Conservation (phyloP, 2,113 vertebrate species). For the Ictalurus punctatus region DNA sequence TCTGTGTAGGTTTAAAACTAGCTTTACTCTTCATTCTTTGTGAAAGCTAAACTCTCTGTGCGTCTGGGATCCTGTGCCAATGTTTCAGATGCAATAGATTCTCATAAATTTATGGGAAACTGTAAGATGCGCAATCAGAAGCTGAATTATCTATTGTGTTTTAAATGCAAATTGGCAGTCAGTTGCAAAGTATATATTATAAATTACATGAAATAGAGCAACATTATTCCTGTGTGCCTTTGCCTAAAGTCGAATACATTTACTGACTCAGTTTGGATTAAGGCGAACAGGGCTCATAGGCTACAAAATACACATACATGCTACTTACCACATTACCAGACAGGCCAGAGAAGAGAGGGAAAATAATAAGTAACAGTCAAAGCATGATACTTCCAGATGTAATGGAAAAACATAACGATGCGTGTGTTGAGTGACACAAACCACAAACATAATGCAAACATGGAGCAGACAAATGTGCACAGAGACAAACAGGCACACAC, state of each 20-base stretch:
- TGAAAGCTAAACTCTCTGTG: not conserved
- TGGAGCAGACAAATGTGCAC: not conserved
- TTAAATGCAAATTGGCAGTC: constrained; percentile 12
- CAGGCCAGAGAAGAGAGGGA: not conserved
- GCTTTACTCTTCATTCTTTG: not conserved
- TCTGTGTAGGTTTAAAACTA: constrained; percentile 1
- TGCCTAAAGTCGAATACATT: not conserved
- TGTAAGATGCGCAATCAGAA: not conserved
- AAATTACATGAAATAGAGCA: not conserved
- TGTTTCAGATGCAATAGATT: not conserved
- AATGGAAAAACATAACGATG: constrained; percentile 21
- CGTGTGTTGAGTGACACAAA: not conserved
- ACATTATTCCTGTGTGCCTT: constrained; percentile 12
- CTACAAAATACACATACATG: not conserved
- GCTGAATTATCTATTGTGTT: not conserved
- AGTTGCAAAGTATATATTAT: constrained; percentile 1
- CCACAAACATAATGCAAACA: not conserved
- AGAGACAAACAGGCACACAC: not conserved
- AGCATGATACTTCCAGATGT: not conserved
- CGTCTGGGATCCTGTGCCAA: not conserved
- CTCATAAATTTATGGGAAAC: not conserved
- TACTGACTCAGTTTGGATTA: not conserved
- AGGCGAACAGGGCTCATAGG: not conserved
- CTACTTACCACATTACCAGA: not conserved
- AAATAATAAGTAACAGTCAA: not conserved